These are phyloP conservation scores for Solenopsis invicta DNA, from an alignment of 1,140 invertebrate genomes.

Conservation along the genomic window DNA sequence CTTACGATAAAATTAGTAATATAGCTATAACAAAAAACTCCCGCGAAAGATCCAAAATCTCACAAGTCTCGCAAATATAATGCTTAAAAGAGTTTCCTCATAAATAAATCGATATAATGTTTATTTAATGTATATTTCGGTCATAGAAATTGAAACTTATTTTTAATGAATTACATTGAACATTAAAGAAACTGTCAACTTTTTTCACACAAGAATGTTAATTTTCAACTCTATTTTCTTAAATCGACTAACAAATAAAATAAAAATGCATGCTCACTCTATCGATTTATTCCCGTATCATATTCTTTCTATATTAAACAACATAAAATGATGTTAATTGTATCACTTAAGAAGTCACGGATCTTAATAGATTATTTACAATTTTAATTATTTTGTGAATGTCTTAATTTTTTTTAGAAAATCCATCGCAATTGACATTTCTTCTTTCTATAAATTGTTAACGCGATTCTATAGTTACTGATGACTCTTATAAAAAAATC, in stretches of 20 bases:
- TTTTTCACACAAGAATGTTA: background rate
- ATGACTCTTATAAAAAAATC: background rate
- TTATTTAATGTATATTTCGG: conserved; percentile 4
- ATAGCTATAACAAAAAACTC: background rate
- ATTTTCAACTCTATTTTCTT: background rate
- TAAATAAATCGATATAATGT: background rate
- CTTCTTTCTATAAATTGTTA: background rate
- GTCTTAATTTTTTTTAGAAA: background rate
- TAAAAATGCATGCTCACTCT: background rate
- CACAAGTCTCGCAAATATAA: background rate
- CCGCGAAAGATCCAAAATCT: background rate
- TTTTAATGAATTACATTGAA: background rate
- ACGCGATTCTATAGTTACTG: background rate
- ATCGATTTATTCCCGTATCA: background rate
- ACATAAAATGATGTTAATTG: background rate
- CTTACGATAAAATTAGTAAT: background rate
- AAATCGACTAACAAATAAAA: background rate
- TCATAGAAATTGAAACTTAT: background rate
- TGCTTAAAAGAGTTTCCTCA: background rate
- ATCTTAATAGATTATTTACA: background rate
- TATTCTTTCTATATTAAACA: background rate
- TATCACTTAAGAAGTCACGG: background rate
- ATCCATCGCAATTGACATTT: background rate
- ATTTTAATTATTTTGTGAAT: background rate
- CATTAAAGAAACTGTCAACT: background rate